Conservation (phyloP, 2,113 vertebrate genomes). For the Chionis minor region DNA sequence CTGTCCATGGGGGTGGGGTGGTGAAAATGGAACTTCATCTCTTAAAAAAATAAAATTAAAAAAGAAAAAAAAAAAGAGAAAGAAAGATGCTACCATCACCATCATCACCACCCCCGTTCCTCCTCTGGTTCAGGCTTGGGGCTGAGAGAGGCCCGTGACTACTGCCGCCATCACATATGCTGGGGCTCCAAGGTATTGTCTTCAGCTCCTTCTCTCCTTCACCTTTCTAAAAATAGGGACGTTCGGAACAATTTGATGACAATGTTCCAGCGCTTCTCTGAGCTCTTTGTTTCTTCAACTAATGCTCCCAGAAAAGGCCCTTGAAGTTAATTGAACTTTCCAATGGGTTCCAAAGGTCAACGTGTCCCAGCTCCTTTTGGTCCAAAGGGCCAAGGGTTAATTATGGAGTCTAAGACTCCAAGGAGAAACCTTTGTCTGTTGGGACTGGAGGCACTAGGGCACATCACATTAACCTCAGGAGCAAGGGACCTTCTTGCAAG, state of each 20-base stretch:
- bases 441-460: not conserved
- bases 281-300: constrained; percentile 21
- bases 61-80: not conserved
- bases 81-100: not conserved
- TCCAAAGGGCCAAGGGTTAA: not conserved
- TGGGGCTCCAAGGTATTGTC: not conserved
- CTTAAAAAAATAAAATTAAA: not conserved
- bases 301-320: not conserved
- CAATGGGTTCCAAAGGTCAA: not conserved
- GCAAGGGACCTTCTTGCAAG: not conserved
- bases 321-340: constrained; percentile 45
- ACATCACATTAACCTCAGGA: not conserved
- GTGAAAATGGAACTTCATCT: constrained; percentile 46
- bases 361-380: not conserved
- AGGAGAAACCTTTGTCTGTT: not conserved
- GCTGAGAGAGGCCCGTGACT: not conserved
- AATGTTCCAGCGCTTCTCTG: not conserved
- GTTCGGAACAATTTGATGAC: constrained; percentile 28
- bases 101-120: not conserved
- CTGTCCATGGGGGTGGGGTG: constrained; percentile 57
- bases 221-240: constrained; percentile 42
- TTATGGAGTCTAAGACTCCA: not conserved
- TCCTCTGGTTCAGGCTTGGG: not conserved
- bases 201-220: constrained; percentile 4
- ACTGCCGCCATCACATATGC: not conserved